Percentiles rank a stretch among this genome's conserved stretches.
Evolutionary conservation across 2,113 vertebrate species (phyloP).

Genomic region (Gavialis gangeticus): DNA sequence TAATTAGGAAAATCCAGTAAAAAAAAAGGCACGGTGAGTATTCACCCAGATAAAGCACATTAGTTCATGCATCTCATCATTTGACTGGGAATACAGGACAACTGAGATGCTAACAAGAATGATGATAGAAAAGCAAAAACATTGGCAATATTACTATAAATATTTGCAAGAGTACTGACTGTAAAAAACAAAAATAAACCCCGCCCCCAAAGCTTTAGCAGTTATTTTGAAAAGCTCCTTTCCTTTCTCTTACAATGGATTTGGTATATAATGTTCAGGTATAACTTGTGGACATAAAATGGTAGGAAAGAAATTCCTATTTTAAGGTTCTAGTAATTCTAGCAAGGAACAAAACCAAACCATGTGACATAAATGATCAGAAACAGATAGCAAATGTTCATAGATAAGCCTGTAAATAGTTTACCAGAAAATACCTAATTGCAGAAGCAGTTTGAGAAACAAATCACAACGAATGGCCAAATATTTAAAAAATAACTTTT

Average conservation of each 20-base stretch:
- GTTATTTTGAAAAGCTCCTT: background rate
- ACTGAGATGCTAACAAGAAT: background rate
- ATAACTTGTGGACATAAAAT: background rate
- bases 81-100: too few species aligned
- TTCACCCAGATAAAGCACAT: background rate
- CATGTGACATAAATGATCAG: background rate
- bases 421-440: background rate
- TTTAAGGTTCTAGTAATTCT: background rate
- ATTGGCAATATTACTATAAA: background rate
- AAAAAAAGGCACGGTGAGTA: background rate
- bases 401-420: background rate
- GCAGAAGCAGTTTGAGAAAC: background rate
- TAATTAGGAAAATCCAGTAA: background rate
- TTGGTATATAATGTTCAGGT: background rate
- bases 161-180: background rate
- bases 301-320: too few species aligned
- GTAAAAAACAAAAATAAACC: background rate
- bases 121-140: background rate
- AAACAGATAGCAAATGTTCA: background rate
- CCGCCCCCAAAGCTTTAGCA: background rate
- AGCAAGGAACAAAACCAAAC: background rate
- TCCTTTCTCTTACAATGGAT: background rate
- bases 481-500: background rate
- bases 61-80: background rate
- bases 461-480: background rate